Conservation (phyloP, 2,113 vertebrate species). For the Pantherophis guttatus region DNA sequence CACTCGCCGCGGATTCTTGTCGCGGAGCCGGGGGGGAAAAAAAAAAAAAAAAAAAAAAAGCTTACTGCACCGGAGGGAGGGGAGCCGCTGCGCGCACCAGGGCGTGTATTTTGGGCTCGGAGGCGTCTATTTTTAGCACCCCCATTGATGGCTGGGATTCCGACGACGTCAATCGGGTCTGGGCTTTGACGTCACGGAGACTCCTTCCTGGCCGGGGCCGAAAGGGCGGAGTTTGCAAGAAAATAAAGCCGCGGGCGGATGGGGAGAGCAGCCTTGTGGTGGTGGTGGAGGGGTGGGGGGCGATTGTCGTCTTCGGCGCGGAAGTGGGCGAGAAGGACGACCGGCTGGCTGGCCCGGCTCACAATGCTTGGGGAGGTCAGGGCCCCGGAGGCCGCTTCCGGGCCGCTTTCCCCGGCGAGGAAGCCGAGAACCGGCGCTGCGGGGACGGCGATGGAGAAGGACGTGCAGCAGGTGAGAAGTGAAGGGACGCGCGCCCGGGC, state of each 20-base stretch:
- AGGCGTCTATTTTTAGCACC: slow-evolving; percentile 50
- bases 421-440: too few species aligned
- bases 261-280: background rate
- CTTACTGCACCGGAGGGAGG: too few species aligned
- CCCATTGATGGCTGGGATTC: slow-evolving; percentile 65
- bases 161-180: slow-evolving; percentile 62
- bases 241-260: slow-evolving; percentile 17
- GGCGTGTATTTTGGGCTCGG: slow-evolving; percentile 31
- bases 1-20: background rate
- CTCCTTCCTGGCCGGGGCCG: slow-evolving; percentile 31
- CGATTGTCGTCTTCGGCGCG: background rate
- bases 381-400: background rate
- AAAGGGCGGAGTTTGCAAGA: slow-evolving; percentile 15
- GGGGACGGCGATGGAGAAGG: background rate
- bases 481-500: background rate
- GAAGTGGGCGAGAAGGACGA: background rate
- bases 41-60: too few species aligned
- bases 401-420: background rate
- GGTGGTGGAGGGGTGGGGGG: too few species aligned
- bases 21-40: background rate
- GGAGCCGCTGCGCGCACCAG: background rate
- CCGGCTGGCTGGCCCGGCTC: background rate
- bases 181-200: slow-evolving; percentile 54
- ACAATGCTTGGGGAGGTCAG: background rate
- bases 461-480: background rate